Evolutionary conservation across 2,888 invertebrate species (phyloP).

Genomic region (Sphecodes monilicornis): DNA sequence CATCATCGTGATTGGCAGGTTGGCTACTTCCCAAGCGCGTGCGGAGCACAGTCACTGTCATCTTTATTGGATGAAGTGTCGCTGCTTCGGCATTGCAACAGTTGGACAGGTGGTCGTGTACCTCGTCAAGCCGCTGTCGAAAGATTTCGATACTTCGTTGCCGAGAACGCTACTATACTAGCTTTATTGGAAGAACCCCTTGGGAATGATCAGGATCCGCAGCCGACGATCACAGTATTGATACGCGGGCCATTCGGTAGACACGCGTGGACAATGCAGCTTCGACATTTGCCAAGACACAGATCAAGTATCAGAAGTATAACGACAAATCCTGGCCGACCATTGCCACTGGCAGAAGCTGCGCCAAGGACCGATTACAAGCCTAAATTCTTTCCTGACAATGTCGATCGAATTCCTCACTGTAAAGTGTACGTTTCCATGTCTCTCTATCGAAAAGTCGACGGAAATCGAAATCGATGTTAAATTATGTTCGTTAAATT

Average conservation of each 20-base stretch:
- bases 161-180: conserved; percentile 95
- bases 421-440: conserved; percentile 90
- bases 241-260: conserved; percentile 97
- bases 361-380: conserved; percentile 89
- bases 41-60: conserved; percentile 93
- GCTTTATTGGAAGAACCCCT: conserved; percentile 96
- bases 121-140: conserved; percentile 88
- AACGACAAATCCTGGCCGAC: conserved; percentile 89
- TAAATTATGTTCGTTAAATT: background rate
- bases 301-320: conserved; percentile 90
- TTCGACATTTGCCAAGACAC: conserved; percentile 94
- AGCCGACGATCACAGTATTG: conserved; percentile 95
- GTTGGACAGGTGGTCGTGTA: conserved; percentile 86
- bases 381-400: conserved; percentile 92
- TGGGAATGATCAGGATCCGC: conserved; percentile 96
- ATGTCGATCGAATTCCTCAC: conserved; percentile 91
- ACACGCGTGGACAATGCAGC: conserved; percentile 96
- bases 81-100: conserved; percentile 91
- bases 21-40: conserved; percentile 93
- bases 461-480: conserved; percentile 20
- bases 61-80: conserved; percentile 95
- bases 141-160: conserved; percentile 94
- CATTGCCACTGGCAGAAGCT: conserved; percentile 91
- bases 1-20: conserved; percentile 85
- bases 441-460: conserved; percentile 13